Base-by-base conservation (phyloP, 2,113 vertebrate genomes). In the Maccullochella peelii region DNA sequence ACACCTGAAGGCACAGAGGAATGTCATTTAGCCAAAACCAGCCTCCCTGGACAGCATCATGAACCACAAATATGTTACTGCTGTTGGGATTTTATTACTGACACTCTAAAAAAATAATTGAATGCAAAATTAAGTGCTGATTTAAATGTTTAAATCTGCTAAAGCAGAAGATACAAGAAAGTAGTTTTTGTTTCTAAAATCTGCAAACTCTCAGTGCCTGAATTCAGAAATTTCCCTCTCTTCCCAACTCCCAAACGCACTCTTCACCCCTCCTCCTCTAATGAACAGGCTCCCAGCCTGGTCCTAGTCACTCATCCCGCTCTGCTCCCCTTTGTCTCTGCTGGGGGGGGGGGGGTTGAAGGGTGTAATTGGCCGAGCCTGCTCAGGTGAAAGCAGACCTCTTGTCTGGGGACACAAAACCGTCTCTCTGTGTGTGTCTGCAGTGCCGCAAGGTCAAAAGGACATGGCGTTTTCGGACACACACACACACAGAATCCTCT, bases 391-490 rank as follows among this genome's bases (percentile, higher is more conserved):
- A 93, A 94, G 94, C 93, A 91, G 91, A 89, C 91, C 91, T 94
- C 90, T 93, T 94, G 92, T 94, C 93, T 93, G 87, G 86, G 90
- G 92, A 93, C 92, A 93, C 86, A 94, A 93, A 93, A 91, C 91
- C 54, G 80, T 89, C 92, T 94, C 93, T 91, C 89, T 89, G 49
- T 90, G 91, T 91, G 85, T 91, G 90, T 93, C 90, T 91, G 87
- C 85, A 71, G 44, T 11, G 5, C 83, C 8, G 72, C 87, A 83
- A 91, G 94, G 94, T 94, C 91, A 94, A 94, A 94, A 94, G 93
- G 92, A 92, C 92, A 93, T 47, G 47, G 68, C 23, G 18, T 73
- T 70, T 87, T 91, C 6, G 72, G 86, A 78, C 59, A 80, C 59
- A 85, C 79, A 90, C 79, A 77, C 79, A 83, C 73, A 89, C 57